Conservation (phyloP, 2,113 vertebrate genomes). For the Trochalopteron elliotii region DNA sequence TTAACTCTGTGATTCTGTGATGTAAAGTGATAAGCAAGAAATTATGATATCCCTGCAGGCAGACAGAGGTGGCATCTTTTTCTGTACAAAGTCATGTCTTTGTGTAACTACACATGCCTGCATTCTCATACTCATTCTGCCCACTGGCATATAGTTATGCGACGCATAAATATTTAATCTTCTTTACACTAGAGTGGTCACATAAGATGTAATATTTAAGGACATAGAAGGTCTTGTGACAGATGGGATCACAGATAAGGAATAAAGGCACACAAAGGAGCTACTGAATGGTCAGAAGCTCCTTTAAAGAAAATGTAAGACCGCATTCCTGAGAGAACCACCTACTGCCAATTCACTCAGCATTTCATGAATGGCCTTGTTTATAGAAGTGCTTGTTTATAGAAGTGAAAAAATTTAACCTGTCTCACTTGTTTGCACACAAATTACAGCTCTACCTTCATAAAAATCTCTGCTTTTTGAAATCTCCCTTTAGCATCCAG, state of each 20-base stretch:
- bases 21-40: neutral
- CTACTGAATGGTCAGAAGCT: neutral
- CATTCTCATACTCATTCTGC: neutral
- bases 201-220: neutral
- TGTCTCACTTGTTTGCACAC: neutral
- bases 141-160: neutral
- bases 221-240: neutral
- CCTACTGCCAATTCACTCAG: neutral
- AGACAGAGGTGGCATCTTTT: neutral
- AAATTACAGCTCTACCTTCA: neutral
- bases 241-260: constrained; percentile 1
- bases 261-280: neutral
- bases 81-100: neutral
- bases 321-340: neutral
- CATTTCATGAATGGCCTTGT: neutral
- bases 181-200: neutral
- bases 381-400: neutral
- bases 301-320: neutral
- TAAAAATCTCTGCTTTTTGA: neutral
- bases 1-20: neutral
- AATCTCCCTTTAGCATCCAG: neutral
- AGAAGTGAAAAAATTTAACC: neutral
- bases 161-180: neutral
- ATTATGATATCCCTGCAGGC: neutral
- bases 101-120: neutral